Percentiles rank a stretch among this genome's conserved stretches.
Conservation (phyloP, 1,140 invertebrate species). For the Mercenaria mercenaria region DNA sequence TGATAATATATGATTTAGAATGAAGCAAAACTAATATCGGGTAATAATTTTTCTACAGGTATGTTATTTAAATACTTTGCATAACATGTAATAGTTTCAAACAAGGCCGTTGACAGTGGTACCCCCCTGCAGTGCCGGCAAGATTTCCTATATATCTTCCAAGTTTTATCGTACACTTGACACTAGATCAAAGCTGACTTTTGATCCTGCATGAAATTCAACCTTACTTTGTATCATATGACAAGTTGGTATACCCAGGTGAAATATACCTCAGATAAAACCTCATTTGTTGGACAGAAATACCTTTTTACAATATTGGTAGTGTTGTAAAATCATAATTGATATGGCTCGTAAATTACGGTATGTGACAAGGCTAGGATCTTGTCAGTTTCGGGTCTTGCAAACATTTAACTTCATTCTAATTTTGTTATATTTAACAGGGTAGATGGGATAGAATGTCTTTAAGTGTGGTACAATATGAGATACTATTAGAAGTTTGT, state of each 20-base stretch:
- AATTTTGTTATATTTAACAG: not conserved
- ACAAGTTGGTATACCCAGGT: constrained; percentile 7
- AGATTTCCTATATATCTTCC: constrained; percentile 10
- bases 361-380: constrained; percentile 14
- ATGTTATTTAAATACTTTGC: not conserved
- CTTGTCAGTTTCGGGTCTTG: constrained; percentile 19
- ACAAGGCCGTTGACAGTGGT: constrained; percentile 5
- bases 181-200: constrained; percentile 49
- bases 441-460: not conserved
- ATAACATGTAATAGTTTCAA: not conserved
- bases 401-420: constrained; percentile 5
- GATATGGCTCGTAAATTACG: constrained; percentile 16
- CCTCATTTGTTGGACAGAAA: constrained; percentile 21
- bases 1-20: too few relatives aligned
- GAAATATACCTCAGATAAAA: constrained; percentile 24
- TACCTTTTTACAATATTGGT: not conserved
- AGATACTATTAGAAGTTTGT: not conserved
- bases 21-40: too few relatives aligned
- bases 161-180: not conserved
- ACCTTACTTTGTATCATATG: constrained; percentile 24
- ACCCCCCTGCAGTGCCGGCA: constrained; percentile 16
- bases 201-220: constrained; percentile 9
- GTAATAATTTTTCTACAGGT: not conserved
- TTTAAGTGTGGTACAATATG: constrained; percentile 10
- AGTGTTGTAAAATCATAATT: constrained; percentile 13